Percentiles rank a stretch among this genome's conserved stretches.
Evolutionary conservation across 1,140 invertebrate species (phyloP).

Genomic region (Hermetia illucens): DNA sequence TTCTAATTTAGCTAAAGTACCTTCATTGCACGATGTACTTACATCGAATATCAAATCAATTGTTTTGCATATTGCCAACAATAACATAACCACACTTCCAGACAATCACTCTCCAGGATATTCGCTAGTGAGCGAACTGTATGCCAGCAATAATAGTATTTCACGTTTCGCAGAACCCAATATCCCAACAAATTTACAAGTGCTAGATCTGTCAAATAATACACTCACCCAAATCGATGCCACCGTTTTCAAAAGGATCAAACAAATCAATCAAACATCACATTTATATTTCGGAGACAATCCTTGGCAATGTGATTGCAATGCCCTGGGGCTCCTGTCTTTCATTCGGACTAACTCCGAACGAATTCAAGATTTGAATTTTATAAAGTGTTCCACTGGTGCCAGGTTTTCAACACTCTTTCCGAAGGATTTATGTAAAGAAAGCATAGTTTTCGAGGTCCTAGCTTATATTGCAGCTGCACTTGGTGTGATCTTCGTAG

Average conservation of each 20-base stretch:
- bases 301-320: constrained; percentile 44
- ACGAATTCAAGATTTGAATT: constrained; percentile 17
- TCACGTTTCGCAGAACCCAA: no score
- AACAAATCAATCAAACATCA: neutral
- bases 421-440: no score
- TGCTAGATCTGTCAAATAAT: constrained; percentile 37
- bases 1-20: constrained; percentile 15
- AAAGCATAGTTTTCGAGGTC: no score
- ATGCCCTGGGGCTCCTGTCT: constrained; percentile 30
- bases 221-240: constrained; percentile 26
- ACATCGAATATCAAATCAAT: constrained; percentile 12
- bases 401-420: no score
- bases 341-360: constrained; percentile 33
- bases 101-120: no score
- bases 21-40: constrained; percentile 12
- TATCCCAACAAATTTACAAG: no score
- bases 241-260: constrained; percentile 18
- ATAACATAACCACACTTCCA: no score
- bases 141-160: no score
- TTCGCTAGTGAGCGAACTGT: constrained; percentile 28
- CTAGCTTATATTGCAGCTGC: no score
- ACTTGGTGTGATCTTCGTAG: no score
- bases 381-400: constrained; percentile 26
- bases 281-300: constrained; percentile 37
- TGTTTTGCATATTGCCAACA: no score